Evolutionary conservation across 2,797 vertebrate species (phyloP).

Genomic region (Trichosurus vulpecula): DNA sequence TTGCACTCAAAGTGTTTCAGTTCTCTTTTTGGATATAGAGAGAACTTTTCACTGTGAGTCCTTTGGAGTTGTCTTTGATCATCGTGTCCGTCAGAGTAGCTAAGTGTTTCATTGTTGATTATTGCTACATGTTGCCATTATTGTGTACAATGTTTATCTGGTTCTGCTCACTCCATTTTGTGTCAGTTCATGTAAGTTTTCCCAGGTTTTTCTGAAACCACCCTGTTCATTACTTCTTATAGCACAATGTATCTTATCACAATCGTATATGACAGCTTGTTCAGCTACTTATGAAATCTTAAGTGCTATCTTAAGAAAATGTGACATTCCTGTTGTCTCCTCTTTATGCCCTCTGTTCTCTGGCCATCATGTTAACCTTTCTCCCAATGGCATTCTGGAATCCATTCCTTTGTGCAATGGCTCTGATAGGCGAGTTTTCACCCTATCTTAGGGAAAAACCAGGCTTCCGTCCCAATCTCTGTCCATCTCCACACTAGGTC

Average conservation of each 20-base stretch:
- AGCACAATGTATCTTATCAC: background rate
- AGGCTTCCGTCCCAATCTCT: background rate
- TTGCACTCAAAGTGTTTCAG: background rate
- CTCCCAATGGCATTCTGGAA: background rate
- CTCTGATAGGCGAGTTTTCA: background rate
- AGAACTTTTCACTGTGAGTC: background rate
- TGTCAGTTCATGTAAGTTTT: background rate
- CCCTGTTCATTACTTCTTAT: background rate
- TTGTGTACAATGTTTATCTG: background rate
- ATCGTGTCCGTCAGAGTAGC: background rate
- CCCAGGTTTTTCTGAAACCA: background rate
- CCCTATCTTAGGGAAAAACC: background rate
- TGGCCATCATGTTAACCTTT: background rate
- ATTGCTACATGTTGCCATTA: background rate
- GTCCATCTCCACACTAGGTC: background rate
- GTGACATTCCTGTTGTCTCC: background rate
- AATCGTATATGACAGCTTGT: background rate
- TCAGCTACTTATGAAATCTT: background rate
- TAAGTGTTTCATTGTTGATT: background rate
- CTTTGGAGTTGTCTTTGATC: background rate
- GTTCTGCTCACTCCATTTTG: background rate
- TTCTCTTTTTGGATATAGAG: background rate
- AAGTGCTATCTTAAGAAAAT: background rate
- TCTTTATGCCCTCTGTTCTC: background rate
- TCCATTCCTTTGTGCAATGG: background rate